These are phyloP conservation scores for Panagrolaimus sp. DNA, from an alignment of 1,140 invertebrate species.

Conservation along the genomic window DNA sequence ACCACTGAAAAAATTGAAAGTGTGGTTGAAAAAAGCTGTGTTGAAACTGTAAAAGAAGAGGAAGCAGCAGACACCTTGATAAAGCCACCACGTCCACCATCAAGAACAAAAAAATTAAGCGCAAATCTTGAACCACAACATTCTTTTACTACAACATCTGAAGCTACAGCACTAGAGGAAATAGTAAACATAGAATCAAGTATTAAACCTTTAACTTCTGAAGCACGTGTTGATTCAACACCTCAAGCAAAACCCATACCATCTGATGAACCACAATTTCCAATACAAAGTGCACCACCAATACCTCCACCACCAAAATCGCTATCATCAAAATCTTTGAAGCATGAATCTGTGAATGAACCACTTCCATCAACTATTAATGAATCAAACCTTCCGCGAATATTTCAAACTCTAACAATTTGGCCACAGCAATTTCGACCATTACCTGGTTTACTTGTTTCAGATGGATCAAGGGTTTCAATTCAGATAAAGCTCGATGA, in stretches of 20 bases:
- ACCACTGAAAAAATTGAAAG: neutral
- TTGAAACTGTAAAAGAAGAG: neutral
- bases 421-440: neutral
- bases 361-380: neutral
- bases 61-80: neutral
- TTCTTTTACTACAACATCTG: no score
- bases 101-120: no score
- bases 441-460: neutral
- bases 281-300: neutral
- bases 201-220: neutral
- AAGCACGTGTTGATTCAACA: neutral
- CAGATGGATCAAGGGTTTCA: neutral
- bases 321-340: neutral
- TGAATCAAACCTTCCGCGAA: neutral
- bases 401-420: neutral
- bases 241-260: no score
- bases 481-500: constrained; percentile 2
- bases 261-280: neutral
- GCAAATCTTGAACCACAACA: no score
- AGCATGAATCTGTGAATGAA: neutral
- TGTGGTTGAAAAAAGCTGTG: no score
- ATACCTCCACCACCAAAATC: neutral
- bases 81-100: neutral
- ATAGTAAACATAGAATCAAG: neutral
- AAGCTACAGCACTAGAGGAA: neutral